Base-by-base conservation (phyloP, 2,113 vertebrate species). In the Prinia subflava region DNA sequence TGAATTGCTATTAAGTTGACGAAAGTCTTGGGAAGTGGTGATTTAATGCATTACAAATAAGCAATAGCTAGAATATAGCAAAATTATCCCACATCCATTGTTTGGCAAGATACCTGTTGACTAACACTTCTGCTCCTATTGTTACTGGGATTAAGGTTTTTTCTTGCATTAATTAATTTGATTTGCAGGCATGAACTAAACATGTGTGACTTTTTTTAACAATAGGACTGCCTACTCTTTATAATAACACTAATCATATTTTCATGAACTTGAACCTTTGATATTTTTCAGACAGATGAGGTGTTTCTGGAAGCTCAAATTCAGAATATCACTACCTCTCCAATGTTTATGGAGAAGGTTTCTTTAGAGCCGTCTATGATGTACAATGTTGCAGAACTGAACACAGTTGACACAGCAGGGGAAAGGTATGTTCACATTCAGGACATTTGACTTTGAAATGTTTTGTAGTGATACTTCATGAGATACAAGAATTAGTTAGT, bases 321-420 rank as follows among this genome's bases (percentile, higher is more conserved):
- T 97, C 99, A 99, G 98, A 99, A 99, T 97, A 99, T 99, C 97
- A 99, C 99, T 76, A 99, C 99, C 22, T 99, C 99, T 30, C 99
- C 99, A 3, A 99, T 99, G 99, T 99, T 99, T 96, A 99, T 99
- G 99, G 99, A 99, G 98, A 99, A 99, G 96, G 99, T 99, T 82
- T 99, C 99, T 41, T 94, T 99, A 86, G 99, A 99, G 64, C 99
- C 99, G 3, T 99, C 99, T 57, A 98, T 99, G 92, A 99, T 99
- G 99, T 99, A 99, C 97, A 99, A 98, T 41, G 99, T 99, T 76
- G 98, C 98, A 33, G 99, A 99, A 97, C 98, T 99, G 96, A 99
- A 99, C 97, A 97, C 95, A 1, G 98, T 99, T 92, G 70, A 64
- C 13, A 83, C 82, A 46, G 95, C 69, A 86, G 98, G 98, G n/a